A percentile compares a stretch with the other conserved stretches of the same genome.
These are phyloP conservation scores for Hybognathus amarus DNA, from an alignment of 2,797 vertebrate species.

Conservation along the genomic window DNA sequence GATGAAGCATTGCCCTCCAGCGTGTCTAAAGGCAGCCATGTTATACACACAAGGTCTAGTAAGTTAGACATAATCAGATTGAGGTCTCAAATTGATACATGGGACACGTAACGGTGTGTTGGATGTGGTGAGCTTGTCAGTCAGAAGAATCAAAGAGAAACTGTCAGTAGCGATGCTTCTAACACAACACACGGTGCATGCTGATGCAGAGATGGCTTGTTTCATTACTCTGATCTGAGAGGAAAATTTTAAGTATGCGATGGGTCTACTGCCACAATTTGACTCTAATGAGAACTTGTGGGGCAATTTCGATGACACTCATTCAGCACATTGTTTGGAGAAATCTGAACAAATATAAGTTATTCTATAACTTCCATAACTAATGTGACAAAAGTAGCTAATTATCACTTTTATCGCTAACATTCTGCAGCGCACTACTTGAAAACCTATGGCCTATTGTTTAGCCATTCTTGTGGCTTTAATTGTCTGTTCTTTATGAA, in stretches of 20 bases:
- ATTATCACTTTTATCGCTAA: constrained; percentile 44
- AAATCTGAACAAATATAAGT: constrained; percentile 14
- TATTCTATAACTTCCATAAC: constrained; percentile 29
- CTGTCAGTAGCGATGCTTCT: constrained; percentile 32
- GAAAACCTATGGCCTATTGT: constrained; percentile 43
- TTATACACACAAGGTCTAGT: constrained; percentile 53
- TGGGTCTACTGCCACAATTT: constrained; percentile 3
- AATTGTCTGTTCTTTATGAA: constrained; percentile 52
- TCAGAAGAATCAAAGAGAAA: constrained; percentile 44
- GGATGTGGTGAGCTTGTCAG: constrained; percentile 41
- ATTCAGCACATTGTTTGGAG: constrained; percentile 13
- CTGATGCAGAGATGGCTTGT: constrained; percentile 16
- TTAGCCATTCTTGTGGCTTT: constrained; percentile 47
- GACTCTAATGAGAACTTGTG: constrained; percentile 29
- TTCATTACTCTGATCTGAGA: constrained; percentile 36
- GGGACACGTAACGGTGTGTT: constrained; percentile 15
- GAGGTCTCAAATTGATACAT: constrained; percentile 57
- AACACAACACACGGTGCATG: constrained; percentile 1
- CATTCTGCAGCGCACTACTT: background rate
- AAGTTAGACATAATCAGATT: constrained; percentile 50
- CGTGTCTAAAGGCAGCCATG: constrained; percentile 43
- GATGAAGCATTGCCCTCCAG: constrained; percentile 62
- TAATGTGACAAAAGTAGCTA: constrained; percentile 43
- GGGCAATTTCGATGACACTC: constrained; percentile 18
- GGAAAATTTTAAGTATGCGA: constrained; percentile 8